Conservation (phyloP, 2,797 vertebrate species). For the Gymnothorax javanicus region DNA sequence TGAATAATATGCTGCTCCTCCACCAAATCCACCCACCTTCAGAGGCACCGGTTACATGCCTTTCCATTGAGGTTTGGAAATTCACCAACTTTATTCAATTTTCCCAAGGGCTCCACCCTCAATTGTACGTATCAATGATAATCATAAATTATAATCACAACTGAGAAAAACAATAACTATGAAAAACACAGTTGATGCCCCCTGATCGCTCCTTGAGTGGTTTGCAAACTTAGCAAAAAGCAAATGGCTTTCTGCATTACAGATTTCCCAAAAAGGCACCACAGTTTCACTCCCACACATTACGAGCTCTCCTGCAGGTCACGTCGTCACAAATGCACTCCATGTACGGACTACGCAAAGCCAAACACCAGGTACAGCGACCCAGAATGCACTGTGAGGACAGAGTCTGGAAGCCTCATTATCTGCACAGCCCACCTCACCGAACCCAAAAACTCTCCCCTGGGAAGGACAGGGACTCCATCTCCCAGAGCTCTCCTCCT, state of each 20-base stretch:
- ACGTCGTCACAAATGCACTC: not conserved
- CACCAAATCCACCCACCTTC: not conserved
- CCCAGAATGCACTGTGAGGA: constrained; percentile 5
- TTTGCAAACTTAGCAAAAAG: not conserved
- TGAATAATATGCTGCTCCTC: not conserved
- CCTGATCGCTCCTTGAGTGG: not conserved
- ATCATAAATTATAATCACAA: not conserved
- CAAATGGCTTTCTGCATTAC: not conserved
- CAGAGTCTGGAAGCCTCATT: constrained; percentile 7
- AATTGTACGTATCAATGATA: not conserved
- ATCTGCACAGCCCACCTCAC: not conserved
- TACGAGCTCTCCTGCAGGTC: not conserved
- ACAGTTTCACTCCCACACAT: not conserved
- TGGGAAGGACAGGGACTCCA: not conserved
- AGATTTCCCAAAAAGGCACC: not conserved
- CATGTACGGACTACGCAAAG: not conserved
- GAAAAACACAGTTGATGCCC: not conserved
- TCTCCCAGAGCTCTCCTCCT: constrained; percentile 7
- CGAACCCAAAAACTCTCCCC: not conserved
- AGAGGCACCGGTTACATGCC: not conserved
- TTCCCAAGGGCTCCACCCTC: not conserved
- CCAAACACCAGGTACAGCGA: not conserved
- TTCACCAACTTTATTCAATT: not conserved
- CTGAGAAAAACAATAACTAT: not conserved
- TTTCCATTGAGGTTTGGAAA: not conserved